Evolutionary conservation across 2,113 vertebrate species (phyloP), one percentile per base, ranked within the genome.

Genomic region (Prinia subflava): DNA sequence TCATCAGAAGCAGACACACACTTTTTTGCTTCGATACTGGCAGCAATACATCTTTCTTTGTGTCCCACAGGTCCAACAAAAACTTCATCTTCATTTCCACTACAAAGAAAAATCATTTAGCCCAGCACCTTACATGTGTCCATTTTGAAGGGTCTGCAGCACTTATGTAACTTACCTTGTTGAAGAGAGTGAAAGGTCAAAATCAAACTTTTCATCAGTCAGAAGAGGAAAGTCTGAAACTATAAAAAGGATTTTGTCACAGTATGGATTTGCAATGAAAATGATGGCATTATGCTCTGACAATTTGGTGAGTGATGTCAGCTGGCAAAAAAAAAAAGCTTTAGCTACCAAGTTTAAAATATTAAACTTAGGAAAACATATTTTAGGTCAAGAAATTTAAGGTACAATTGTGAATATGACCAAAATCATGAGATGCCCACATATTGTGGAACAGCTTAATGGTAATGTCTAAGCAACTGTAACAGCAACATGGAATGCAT

Each of bases 81-180:
- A 44, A 99, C 99, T 87, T 99, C 99, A 30, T 98, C 98, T 55
- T 99, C 99, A 53, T 98, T 98, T 70, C 98, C 97, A 49, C 98
- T 98, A 33, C 67, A 75, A 91, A 87, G 37, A 70, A 55, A 96
- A 85, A 28, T 23, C 64, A 59, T 30, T 96, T 30, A 95, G 62
- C 70, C 13, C 62, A 76, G 47, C 19, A 67, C 11, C 10, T 50
- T 64, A 35, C 0, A 0, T 7, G 7, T 19, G 4, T 55, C 18
- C 7, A 22, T 57, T 83, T 15, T 39, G 52, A 52, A 84, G 33
- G 21, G 31, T 56, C 37, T 37, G 15, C 5, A 49, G 56, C 33
- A 69, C n/a, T 70, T 46, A 46, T 11, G 50, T 16, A 23, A 21
- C 33, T 97, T 97, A 98, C 98, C 98, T 98, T 57, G 73, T 64